Evolutionary conservation across 2,113 vertebrate species (phyloP), one percentile per base, ranked within the genome.

Genomic region (Lates calcarifer): DNA sequence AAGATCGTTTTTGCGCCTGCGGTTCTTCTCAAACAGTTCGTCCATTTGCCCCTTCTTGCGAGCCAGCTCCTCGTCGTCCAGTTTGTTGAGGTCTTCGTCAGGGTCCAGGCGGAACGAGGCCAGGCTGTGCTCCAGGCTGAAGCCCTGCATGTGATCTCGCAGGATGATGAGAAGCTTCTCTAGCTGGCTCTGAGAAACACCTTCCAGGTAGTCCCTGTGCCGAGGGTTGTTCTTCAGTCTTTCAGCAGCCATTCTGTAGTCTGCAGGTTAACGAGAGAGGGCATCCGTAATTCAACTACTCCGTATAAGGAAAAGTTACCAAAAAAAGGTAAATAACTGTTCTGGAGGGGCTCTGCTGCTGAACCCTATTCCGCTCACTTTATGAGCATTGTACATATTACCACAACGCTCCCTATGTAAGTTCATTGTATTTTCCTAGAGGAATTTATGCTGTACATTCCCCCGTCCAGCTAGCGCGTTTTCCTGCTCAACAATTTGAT

Each of bases 31-130:
- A 0, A 98, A 99, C 45, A 99, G 88, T 70, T 95, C 90, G 22
- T 99, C 97, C 98, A 99, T 99, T 84, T 97, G 94, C 43, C 91
- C 94, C 87, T 99, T 99, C 88, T 95, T 96, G 70, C 94, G 95
- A 58, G 94, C 94, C 37, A 99, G 93, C 15, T 97, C 96, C 24
- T 95, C 93, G 26, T 99, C 97, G 29, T 96, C 95, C n/a, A 99
- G 93, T 89, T 98, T 98, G 93, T 99, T 99, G 57, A 99, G 91
- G 81, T 99, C 97, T 85, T 99, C 96, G 5, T 97, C 94, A 0
- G 96, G 95, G 86, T 97, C 94, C 33, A 97, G 81, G 35, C 71
- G 88, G 62, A 96, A 93, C 1, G 94, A 94, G 74, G 33, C 90
- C 0, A 14, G 89, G 79, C 95, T 95, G 62, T 94, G 91, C 43